These are phyloP conservation scores for Drosophila infuscata DNA, from an alignment of 2,888 invertebrate genomes.

Conservation along the genomic window DNA sequence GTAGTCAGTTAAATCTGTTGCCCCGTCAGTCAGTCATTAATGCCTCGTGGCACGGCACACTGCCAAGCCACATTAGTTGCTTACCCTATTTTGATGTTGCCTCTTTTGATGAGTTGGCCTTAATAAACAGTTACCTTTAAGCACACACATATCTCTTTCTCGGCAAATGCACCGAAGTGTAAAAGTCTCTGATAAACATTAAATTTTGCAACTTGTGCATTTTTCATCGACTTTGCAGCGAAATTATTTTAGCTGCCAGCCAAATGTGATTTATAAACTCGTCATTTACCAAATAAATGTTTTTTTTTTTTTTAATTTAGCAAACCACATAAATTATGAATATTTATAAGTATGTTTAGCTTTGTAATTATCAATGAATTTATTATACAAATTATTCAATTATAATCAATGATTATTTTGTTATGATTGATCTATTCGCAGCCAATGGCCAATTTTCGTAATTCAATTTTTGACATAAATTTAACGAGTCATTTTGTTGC, in stretches of 20 bases:
- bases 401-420: background rate
- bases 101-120: conserved; percentile 54
- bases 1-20: conserved; percentile 22
- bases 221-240: conserved; percentile 5
- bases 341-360: background rate
- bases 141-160: conserved; percentile 35
- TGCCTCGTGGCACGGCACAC: conserved; percentile 26
- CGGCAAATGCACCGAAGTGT: conserved; percentile 55
- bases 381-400: background rate
- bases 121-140: conserved; percentile 47
- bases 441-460: background rate
- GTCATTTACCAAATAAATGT: conserved; percentile 1
- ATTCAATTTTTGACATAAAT: background rate
- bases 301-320: background rate
- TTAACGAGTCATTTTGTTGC: background rate
- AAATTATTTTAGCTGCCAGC: conserved; percentile 2
- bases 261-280: conserved; percentile 16
- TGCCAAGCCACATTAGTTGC: conserved; percentile 61
- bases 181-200: conserved; percentile 48
- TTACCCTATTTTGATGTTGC: conserved; percentile 2
- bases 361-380: background rate
- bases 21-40: conserved; percentile 38
- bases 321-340: background rate
- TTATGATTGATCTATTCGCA: background rate
- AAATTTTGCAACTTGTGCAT: conserved; percentile 13